Conservation (phyloP, 2,113 vertebrate genomes). For the Barbus barbus region DNA sequence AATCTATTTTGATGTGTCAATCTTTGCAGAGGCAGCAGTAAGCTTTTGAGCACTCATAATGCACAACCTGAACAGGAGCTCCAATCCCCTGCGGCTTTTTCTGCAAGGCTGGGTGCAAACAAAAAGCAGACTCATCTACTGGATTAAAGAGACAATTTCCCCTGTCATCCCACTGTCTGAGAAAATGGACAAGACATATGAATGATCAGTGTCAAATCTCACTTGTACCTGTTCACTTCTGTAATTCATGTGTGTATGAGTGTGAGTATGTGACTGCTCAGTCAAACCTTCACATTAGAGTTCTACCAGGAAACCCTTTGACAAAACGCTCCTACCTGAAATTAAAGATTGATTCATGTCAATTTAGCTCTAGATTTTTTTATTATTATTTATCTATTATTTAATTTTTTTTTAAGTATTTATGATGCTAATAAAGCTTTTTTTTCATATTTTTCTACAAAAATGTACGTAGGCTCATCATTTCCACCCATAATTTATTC, state of each 20-base stretch:
- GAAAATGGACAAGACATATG: conserved; percentile 72
- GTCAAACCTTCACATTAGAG: conserved; percentile 8
- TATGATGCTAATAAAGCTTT: no score
- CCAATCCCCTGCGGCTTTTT: conserved; percentile 70
- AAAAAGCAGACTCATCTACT: conserved; percentile 68
- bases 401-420: no score
- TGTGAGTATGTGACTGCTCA: conserved; percentile 46
- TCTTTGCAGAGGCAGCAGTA: conserved; percentile 38
- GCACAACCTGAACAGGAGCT: conserved; percentile 58
- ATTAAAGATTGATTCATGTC: neutral
- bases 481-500: no score
- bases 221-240: conserved; percentile 61
- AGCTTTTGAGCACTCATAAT: conserved; percentile 62
- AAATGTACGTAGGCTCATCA: no score
- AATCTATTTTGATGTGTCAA: conserved; percentile 49
- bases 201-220: conserved; percentile 73
- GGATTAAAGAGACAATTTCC: conserved; percentile 66
- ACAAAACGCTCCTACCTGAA: conserved; percentile 54
- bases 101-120: conserved; percentile 78
- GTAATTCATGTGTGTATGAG: conserved; percentile 41
- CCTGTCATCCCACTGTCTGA: conserved; percentile 68
- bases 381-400: neutral
- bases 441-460: no score
- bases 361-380: neutral
- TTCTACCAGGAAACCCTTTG: neutral